Conservation (phyloP, 2,113 vertebrate species). For the Gambusia holbrooki region DNA sequence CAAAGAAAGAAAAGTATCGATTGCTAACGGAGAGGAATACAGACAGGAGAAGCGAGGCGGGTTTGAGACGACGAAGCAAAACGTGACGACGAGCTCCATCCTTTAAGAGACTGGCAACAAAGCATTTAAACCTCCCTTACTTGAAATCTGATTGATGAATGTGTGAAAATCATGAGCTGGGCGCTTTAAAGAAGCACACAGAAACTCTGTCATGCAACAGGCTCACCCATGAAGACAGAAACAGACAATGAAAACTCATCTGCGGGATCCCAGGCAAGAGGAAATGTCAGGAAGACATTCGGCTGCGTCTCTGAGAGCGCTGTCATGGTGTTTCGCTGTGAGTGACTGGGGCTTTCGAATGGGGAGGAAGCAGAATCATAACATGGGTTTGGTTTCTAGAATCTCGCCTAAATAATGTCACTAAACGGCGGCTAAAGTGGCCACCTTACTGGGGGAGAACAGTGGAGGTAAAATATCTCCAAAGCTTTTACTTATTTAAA, state of each 20-base stretch:
- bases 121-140: constrained; percentile 41
- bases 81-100: constrained; percentile 52
- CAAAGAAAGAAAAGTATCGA: background rate
- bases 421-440: background rate
- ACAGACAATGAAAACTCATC: constrained; percentile 72
- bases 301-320: constrained; percentile 21
- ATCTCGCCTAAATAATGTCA: background rate
- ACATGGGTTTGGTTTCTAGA: background rate
- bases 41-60: background rate
- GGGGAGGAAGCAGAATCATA: background rate
- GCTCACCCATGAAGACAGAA: constrained; percentile 30
- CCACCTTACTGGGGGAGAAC: too few species aligned
- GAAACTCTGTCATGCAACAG: constrained; percentile 21
- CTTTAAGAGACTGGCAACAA: constrained; percentile 57
- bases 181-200: background rate
- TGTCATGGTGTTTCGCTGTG: background rate
- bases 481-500: background rate
- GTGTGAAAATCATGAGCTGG: background rate
- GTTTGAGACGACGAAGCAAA: constrained; percentile 34
- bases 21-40: background rate
- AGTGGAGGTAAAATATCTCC: background rate
- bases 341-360: background rate
- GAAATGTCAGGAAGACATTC: constrained; percentile 46
- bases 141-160: background rate
- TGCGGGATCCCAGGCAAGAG: constrained; percentile 57